Evolutionary conservation across 2,888 invertebrate genomes (phyloP).

Genomic region (Eupithecia centaureata): DNA sequence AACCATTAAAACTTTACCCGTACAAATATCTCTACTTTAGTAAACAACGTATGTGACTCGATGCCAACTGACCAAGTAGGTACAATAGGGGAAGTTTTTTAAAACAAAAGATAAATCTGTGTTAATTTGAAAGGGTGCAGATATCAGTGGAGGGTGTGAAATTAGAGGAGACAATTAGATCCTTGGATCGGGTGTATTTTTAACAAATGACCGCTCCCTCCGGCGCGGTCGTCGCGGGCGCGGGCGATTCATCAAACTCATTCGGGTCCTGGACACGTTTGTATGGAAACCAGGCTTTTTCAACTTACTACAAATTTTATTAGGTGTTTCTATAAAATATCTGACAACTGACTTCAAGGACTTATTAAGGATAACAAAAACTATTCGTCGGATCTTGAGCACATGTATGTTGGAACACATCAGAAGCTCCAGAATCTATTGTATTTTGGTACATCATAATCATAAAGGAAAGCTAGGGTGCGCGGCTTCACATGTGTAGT

Average conservation of each 20-base stretch:
- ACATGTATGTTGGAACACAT: too few relatives aligned
- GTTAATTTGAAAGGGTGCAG: slow-evolving; percentile 71
- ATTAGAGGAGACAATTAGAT: slow-evolving; percentile 84
- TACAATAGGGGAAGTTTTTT: slow-evolving; percentile 40
- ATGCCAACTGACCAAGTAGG: neutral
- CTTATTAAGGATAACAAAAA: too few relatives aligned
- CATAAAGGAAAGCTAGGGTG: too few relatives aligned
- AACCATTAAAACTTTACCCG: too few relatives aligned
- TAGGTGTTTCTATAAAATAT: too few relatives aligned
- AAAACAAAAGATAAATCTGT: slow-evolving; percentile 57
- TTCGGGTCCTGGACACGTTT: slow-evolving; percentile 66
- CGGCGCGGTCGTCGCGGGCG: slow-evolving; percentile 52
- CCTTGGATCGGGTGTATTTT: slow-evolving; percentile 83
- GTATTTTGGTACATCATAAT: too few relatives aligned
- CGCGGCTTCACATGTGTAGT: too few relatives aligned
- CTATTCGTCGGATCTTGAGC: too few relatives aligned
- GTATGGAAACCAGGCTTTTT: slow-evolving; percentile 2
- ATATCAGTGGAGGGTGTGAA: slow-evolving; percentile 81
- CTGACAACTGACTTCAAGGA: too few relatives aligned
- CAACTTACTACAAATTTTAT: too few relatives aligned
- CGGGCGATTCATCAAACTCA: slow-evolving; percentile 84
- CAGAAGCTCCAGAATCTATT: too few relatives aligned
- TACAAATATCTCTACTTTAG: neutral
- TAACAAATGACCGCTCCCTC: slow-evolving; percentile 81
- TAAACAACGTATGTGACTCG: slow-evolving; percentile 9